Conservation (phyloP, 2,888 invertebrate genomes). For the Drosophila sordidapex region DNA sequence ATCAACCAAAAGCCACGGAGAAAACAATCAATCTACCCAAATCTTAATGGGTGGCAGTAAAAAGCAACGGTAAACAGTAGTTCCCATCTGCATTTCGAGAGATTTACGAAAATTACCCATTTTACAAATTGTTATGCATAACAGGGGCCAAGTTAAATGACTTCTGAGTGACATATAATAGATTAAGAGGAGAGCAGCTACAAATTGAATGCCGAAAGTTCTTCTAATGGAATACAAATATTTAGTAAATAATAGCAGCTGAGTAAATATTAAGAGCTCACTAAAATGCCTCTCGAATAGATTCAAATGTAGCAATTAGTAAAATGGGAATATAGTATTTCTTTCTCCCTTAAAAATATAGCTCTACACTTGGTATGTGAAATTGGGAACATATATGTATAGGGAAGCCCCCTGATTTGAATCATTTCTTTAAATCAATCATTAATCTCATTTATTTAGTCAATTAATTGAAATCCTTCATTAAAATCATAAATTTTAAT, state of each 20-base stretch:
- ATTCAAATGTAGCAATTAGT: not conserved
- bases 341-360: not conserved
- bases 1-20: not conserved
- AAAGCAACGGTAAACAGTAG: conserved; percentile 2
- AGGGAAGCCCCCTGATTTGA: not conserved
- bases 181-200: not conserved
- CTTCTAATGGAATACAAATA: not conserved
- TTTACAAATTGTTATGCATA: conserved; percentile 6
- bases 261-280: not conserved
- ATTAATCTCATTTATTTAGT: not conserved
- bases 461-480: not conserved
- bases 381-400: not conserved
- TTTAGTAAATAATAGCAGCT: not conserved
- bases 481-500: not conserved
- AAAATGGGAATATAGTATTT: not conserved
- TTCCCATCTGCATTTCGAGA: not conserved
- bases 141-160: not conserved
- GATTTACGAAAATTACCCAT: not conserved
- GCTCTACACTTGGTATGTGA: not conserved
- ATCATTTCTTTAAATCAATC: not conserved
- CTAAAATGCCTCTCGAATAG: not conserved
- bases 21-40: conserved; percentile 17
- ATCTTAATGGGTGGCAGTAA: conserved; percentile 19
- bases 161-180: not conserved
- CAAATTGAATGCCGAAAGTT: not conserved